These are phyloP conservation scores for Tinea semifulvella DNA, from an alignment of 2,888 invertebrate species.

Conservation along the genomic window DNA sequence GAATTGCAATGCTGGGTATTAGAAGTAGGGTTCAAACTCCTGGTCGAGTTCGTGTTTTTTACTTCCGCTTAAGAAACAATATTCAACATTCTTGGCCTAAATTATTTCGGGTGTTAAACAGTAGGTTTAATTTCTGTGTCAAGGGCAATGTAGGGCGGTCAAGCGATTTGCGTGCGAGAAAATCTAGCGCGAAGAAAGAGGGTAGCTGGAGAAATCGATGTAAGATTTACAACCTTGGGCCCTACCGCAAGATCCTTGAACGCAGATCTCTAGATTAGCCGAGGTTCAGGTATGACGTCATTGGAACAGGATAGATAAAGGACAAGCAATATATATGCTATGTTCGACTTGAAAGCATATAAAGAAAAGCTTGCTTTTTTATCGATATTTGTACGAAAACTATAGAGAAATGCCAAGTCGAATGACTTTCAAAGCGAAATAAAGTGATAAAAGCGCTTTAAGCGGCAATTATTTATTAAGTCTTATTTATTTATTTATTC, in stretches of 20 bases:
- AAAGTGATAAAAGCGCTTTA: too few relatives aligned
- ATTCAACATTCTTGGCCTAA: slow-evolving; percentile 38
- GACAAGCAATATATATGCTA: too few relatives aligned
- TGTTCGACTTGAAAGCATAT: too few relatives aligned
- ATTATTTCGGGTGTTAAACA: slow-evolving; percentile 41
- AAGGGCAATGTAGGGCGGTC: slow-evolving; percentile 41
- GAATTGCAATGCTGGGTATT: too few relatives aligned
- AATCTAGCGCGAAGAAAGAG: slow-evolving; percentile 16
- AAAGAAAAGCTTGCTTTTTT: too few relatives aligned
- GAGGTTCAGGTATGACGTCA: too few relatives aligned
- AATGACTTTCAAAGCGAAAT: too few relatives aligned
- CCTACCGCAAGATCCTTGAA: slow-evolving; percentile 44
- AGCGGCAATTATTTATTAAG: too few relatives aligned
- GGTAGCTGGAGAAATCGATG: slow-evolving; percentile 43
- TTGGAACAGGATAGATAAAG: too few relatives aligned
- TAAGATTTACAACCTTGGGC: slow-evolving; percentile 59
- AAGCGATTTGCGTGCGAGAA: slow-evolving; percentile 53
- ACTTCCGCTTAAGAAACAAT: slow-evolving; percentile 36
- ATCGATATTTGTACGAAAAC: too few relatives aligned
- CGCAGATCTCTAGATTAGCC: slow-evolving; percentile 10
- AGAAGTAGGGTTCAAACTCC: neutral
- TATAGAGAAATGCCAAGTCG: too few relatives aligned
- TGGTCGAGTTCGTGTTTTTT: slow-evolving; percentile 12
- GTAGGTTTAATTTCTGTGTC: slow-evolving; percentile 37
- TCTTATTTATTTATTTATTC: too few relatives aligned